Evolutionary conservation across 2,888 invertebrate genomes (phyloP), one percentile per base, ranked within the genome.

Genomic region (Tolmerus cingulatus): DNA sequence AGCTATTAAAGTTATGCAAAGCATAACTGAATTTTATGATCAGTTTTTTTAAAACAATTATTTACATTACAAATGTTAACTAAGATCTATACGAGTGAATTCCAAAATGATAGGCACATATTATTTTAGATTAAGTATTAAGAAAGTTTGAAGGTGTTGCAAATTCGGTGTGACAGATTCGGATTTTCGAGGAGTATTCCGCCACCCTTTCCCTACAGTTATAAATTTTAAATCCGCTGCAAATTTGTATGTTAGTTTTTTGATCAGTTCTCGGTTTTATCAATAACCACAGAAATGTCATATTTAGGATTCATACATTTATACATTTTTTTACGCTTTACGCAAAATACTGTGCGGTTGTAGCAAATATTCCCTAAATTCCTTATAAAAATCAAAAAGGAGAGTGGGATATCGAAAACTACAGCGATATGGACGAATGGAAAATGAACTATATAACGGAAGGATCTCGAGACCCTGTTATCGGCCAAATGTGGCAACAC

Each of bases 401-500:
- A 19, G 16, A 51, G 16, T 19, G n/a, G 7, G 14, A 55, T 51
- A 81, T 51, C 12, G 27, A 81, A 78, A 46, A 8, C 46, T 2
- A 16, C 19, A 82, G 57, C 16, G 34, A n/a, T 7, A 57, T 40
- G 30, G 43, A 84, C 34, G 84, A 74, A 23, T 74, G 34, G 16
- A 74, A 82, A 84, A 43, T 27, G 66, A 66, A 27, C 66, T 19
- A 66, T 66, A 12, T 66, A 12, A 23, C 40, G 14, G 7, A 84
- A 74, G 84, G 84, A 84, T 84, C 66, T 66, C 66, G 74, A 81
- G 84, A 84, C 66, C 76, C 51, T 86, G 86, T 86, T 86, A 86
- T 86, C 86, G 77, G 55, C 51, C 51, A 78, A 76, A 86, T 86
- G 86, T 86, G 86, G 86, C 86, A 86, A 78, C 86, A 86, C 86